Base-by-base conservation (phyloP, 2,888 invertebrate species). In the Arge pagana region DNA sequence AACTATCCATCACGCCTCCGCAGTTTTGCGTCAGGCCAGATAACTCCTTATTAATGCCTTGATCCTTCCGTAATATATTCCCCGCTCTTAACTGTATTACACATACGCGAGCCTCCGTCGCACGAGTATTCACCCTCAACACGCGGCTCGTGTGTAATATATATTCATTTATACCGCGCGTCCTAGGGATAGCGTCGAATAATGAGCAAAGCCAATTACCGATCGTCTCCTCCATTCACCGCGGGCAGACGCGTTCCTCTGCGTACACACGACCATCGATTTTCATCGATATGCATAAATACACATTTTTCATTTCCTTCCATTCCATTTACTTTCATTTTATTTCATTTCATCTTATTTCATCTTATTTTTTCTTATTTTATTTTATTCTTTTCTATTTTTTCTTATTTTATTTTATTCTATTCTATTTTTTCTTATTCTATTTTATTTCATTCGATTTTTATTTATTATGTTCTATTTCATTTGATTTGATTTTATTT, bases 1-100 rank as follows among this genome's bases (percentile, higher is more conserved):
- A 35, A 21, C 35, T 36, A 51, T 51, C 43, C 18, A 51, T 51
- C 50, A 51, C 50, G 33, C 50, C 40, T 42, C 41, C 40, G 50
- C 26, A 24, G 21, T 31, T 35, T 11, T 5, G 11, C 43, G 18
- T 21, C 11, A 31, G 23, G 37, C 19, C 37, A 36, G 36, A 19
- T 30, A 30, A 36, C 13, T 24, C 15, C 50, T 51, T 43, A 36
- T 51, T 43, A 51, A 51, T 43, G 43, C 26, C 26, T 19, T 19
- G 50, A 43, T 51, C 35, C 36, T 28, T 10, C 15, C 24, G 33
- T 33, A 43, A 50, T 50, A 42, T 33, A 50, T 42, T 23, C 23
- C 24, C 10, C 16, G 11, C 13, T 15, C 7, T 30, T 2, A 18
- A 42, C n/a, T 8, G 6, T 16, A 26, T 11, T 41, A 28, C n/a